phyloP scores from a whole-genome alignment of 2,113 vertebrate genomes.

The Sander lucioperca region DNA sequence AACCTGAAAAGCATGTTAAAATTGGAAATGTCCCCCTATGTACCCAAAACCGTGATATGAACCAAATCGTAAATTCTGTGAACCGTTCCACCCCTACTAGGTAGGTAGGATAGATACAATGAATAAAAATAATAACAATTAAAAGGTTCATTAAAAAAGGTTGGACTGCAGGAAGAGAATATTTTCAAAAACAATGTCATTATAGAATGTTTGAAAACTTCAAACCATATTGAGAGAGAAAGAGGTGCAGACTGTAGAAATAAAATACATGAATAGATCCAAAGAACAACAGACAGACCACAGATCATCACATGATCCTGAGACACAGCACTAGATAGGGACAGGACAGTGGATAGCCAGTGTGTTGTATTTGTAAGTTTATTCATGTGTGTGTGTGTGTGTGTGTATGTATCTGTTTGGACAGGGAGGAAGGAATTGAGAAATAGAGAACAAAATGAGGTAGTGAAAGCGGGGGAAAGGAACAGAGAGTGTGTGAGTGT shows the following conservation, averaged over 20 bases:
- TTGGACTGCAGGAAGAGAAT: not conserved
- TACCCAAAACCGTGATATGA: too few relatives aligned
- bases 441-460: conserved; percentile 40
- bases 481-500: conserved; percentile 10
- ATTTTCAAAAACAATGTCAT: not conserved
- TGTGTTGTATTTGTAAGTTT: not conserved
- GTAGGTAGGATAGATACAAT: not conserved
- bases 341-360: conserved; percentile 6
- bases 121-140: not conserved
- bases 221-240: not conserved
- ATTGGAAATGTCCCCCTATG: too few relatives aligned
- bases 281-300: conserved; percentile 25
- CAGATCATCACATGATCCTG: not conserved
- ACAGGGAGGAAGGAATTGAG: not conserved
- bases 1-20: too few relatives aligned
- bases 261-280: conserved; percentile 5
- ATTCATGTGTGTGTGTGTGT: not conserved
- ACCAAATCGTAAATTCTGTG: too few relatives aligned
- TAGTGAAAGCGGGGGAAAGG: conserved; percentile 40
- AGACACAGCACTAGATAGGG: not conserved
- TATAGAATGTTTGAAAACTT: not conserved
- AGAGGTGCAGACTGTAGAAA: not conserved
- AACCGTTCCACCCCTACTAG: too few relatives aligned
- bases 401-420: not conserved
- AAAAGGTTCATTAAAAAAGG: not conserved